Evolutionary conservation across 2,113 vertebrate genomes (phyloP), one percentile per base, ranked within the genome.

Genomic region (Entosphenus tridentatus): DNA sequence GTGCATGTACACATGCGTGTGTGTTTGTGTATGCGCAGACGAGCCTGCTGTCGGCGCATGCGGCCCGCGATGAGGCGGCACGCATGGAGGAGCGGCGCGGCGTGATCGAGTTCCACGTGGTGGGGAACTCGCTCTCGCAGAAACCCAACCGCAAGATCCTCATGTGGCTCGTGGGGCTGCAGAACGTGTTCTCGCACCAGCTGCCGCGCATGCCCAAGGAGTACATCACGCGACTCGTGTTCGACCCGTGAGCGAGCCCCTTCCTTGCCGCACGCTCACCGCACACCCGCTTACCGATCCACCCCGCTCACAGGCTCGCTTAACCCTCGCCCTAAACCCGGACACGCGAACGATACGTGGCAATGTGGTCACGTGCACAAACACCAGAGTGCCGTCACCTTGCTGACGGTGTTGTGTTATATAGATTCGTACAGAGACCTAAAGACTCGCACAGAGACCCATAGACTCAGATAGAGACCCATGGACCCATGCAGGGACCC

Each of bases 141-240:
- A 96, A 95, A 73, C 92, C 90, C 77, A 96, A 93, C 78, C 91
- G 95, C 77, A 89, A 91, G 77, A 93, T 98, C 77, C 77, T 96
- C 72, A 93, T 98, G 82, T 98, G 93, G 93, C 80, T 98, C 11
- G 93, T 96, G 68, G 93, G 92, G 58, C 76, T 98, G 71, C 93
- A 98, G 83, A 98, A 98, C 0, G 93, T 96, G 73, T 98, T 98
- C 78, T 96, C 93, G 0, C 93, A 98, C 76, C 92, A 98, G 75
- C 82, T 98, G 74, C 93, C 93, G 8, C 86, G 92, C 69, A 96
- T 98, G 90, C 93, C 92, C 78, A 98, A 98, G 82, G 93, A 98
- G 77, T 98, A 96, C 77, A 96, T 96, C 76, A 90, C 93, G 8
- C 84, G 92, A 11, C 86, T 98, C 8, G 92, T 96, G 75, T 98